Conservation (phyloP, 2,797 vertebrate species). For the Gallinago solitaria region DNA sequence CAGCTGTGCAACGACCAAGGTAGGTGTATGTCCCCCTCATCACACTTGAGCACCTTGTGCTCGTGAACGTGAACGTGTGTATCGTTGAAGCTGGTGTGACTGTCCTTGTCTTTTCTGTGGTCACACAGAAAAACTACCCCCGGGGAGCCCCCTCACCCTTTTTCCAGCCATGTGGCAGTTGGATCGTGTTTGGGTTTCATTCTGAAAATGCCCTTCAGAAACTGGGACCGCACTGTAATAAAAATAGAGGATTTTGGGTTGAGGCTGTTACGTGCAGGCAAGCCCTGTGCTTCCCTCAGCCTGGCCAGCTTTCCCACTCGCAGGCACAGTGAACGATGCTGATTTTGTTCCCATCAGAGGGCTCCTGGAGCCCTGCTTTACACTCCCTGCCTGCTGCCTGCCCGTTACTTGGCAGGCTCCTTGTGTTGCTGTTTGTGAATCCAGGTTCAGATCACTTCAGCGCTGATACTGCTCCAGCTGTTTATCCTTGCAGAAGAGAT, state of each 20-base stretch:
- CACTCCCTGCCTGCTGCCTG: neutral
- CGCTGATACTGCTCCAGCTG: neutral
- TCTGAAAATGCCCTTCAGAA: neutral
- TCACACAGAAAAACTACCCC: neutral
- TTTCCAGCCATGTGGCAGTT: neutral
- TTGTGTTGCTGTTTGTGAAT: neutral
- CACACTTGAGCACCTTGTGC: neutral
- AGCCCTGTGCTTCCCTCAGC: accelerated
- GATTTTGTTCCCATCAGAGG: constrained; percentile 9
- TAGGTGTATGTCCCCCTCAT: neutral
- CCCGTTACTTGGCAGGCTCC: neutral
- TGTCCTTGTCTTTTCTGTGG: neutral
- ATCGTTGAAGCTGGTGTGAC: neutral
- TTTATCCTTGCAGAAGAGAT: neutral
- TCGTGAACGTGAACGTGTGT: neutral
- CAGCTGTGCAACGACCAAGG: neutral
- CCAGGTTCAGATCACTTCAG: neutral
- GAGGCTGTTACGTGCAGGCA: neutral
- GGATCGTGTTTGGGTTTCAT: neutral
- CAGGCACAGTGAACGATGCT: neutral
- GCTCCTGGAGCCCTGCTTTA: neutral
- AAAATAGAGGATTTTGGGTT: neutral
- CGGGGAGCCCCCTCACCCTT: neutral
- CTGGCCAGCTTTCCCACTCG: neutral
- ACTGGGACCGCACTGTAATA: neutral